Conservation (phyloP, 2,888 invertebrate genomes). For the Agrotis clavis region DNA sequence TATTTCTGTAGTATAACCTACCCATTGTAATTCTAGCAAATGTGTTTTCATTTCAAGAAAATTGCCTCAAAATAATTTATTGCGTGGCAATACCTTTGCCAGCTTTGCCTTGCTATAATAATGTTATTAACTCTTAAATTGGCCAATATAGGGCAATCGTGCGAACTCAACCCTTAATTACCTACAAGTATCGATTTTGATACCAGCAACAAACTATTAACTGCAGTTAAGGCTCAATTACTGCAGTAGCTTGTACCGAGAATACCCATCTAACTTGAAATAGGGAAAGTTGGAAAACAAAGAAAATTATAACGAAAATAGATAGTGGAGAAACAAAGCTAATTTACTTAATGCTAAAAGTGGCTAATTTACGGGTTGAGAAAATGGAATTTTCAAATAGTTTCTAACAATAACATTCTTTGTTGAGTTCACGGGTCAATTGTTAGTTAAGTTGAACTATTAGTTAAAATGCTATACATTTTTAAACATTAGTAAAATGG, state of each 20-base stretch:
- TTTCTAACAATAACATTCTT: no score
- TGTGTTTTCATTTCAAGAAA: slow-evolving; percentile 29
- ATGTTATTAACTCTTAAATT: slow-evolving; percentile 12
- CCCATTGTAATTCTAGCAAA: slow-evolving; percentile 16
- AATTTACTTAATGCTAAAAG: not conserved
- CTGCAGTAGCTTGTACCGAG: slow-evolving; percentile 23
- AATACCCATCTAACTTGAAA: slow-evolving; percentile 38
- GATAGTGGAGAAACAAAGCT: not conserved
- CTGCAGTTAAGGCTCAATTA: slow-evolving; percentile 52
- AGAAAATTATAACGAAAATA: slow-evolving; percentile 8
- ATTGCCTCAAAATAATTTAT: slow-evolving; percentile 25
- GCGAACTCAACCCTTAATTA: slow-evolving; percentile 17
- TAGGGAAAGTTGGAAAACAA: slow-evolving; percentile 30
- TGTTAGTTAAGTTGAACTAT: no score
- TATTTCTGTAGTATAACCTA: not conserved
- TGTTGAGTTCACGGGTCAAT: no score
- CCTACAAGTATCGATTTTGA: slow-evolving; percentile 34
- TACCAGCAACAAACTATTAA: slow-evolving; percentile 35
- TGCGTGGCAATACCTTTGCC: not conserved
- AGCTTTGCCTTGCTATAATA: slow-evolving; percentile 1
- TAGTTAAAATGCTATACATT: no score
- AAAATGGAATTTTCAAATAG: no score
- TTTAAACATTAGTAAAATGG: no score
- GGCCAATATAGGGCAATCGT: slow-evolving; percentile 12
- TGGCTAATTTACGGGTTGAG: no score